Base-by-base conservation (phyloP, 64 coral and sea anemone genomes). In the Hydrozoanthus tunicans region DNA sequence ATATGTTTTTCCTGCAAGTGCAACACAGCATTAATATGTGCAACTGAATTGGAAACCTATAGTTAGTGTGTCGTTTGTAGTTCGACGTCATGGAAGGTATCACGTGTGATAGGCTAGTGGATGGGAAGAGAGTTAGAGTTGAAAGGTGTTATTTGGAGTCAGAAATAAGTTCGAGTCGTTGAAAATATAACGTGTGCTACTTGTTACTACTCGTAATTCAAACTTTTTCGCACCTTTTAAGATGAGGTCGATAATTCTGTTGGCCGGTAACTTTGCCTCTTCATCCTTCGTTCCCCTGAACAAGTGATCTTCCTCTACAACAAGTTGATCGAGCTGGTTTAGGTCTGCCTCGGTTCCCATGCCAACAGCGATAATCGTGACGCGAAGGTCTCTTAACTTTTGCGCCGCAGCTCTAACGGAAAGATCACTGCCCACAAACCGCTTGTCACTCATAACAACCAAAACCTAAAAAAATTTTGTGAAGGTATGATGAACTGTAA, bases 401-500 rank as follows among this genome's bases (percentile, higher is more conserved):
- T 85, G 82, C 3, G 82, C 82, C 13, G 82, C 82, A 55, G 43
- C 3, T 85, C 82, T 20, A 58, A 7, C 57, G 51, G 64, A 54
- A 85, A 67, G 52, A 20, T 85, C 82, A 52, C 10, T 85, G 9
- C 82, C 64, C 56, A 7, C 2, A 10, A 64, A 85, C 5, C 82
- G 82, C 53, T 85, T 85, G 53, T 85, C 64, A 71, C 64, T 71
- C 82, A 85, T 85, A 6, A 85, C 64, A 85, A 85, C 82, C 52
- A 85, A 70, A 17, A 85, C 64, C 82, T 85, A 51, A 70, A 71
- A 59, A 59, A 20, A 71, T 24, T 7, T 71, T 71, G 9, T 12
- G 20, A 23, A 61, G 17, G 24, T 43, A 27, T 5, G 15, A 5
- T 69, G 64, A 67, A 14, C 60, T 8, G 11, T 62, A 62, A 62